phyloP scores from a whole-genome alignment of 1,140 invertebrate species.

The Drosophila varians region DNA sequence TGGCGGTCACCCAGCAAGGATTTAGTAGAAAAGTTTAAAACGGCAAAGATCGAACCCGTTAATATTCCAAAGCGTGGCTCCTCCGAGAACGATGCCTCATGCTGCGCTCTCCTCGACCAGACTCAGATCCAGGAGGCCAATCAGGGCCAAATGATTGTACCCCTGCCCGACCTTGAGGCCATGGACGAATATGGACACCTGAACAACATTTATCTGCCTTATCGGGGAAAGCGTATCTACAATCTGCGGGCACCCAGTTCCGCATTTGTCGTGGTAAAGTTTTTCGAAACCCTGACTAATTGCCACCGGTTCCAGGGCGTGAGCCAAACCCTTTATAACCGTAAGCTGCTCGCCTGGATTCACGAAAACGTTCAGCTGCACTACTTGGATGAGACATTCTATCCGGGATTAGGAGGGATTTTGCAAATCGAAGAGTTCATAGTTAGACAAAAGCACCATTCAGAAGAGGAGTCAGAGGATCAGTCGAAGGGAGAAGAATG shows the following conservation, averaged over 20 bases:
- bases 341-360: slow-evolving; percentile 65
- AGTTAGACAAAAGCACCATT: background rate
- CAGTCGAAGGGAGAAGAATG: background rate
- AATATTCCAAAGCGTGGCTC: slow-evolving; percentile 6
- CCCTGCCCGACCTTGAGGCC: slow-evolving; percentile 62
- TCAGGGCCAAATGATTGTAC: slow-evolving; percentile 65
- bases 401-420: slow-evolving; percentile 76
- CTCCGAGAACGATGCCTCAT: slow-evolving; percentile 36
- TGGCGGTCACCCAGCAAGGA: slow-evolving; percentile 56
- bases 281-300: slow-evolving; percentile 56
- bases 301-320: slow-evolving; percentile 70
- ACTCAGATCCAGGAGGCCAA: slow-evolving; percentile 8
- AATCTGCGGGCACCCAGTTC: slow-evolving; percentile 61
- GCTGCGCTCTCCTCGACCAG: slow-evolving; percentile 60
- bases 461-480: background rate
- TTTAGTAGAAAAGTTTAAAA: slow-evolving; percentile 39
- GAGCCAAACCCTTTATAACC: slow-evolving; percentile 50
- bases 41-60: slow-evolving; percentile 35
- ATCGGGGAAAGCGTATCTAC: slow-evolving; percentile 64
- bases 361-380: slow-evolving; percentile 60
- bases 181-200: slow-evolving; percentile 54
- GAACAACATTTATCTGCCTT: slow-evolving; percentile 74
- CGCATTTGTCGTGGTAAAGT: slow-evolving; percentile 63
- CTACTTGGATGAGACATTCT: slow-evolving; percentile 71
- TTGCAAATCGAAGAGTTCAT: slow-evolving; percentile 63